These are phyloP conservation scores for Scylla paramamosain DNA, from an alignment of 1,140 invertebrate species.

Conservation along the genomic window DNA sequence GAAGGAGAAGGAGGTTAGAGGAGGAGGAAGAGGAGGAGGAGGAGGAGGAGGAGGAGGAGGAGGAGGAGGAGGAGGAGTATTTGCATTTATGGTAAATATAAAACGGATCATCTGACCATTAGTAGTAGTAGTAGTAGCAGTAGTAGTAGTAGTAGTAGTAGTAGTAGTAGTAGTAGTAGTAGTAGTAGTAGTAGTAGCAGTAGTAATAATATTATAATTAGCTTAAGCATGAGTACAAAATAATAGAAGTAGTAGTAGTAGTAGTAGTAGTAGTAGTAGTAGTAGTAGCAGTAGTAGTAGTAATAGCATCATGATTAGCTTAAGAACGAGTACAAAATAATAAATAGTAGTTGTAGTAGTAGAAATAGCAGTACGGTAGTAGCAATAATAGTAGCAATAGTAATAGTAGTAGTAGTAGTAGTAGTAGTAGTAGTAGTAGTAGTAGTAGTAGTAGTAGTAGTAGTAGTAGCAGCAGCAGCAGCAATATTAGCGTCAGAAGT, in stretches of 20 bases:
- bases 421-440: background rate
- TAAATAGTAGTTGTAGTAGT: background rate
- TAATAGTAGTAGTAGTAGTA: background rate
- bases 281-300: background rate
- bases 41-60: too few relatives aligned
- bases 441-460: conserved; percentile 22
- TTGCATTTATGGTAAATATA: too few relatives aligned
- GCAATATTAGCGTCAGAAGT: background rate
- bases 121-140: background rate
- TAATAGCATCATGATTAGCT: background rate
- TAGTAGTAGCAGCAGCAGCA: background rate
- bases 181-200: background rate
- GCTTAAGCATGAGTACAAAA: background rate
- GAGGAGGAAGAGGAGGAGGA: too few relatives aligned
- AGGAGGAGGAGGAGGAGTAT: too few relatives aligned
- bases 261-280: conserved; percentile 43
- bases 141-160: conserved; percentile 4
- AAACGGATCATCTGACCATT: too few relatives aligned
- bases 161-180: background rate
- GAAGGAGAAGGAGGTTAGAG: too few relatives aligned
- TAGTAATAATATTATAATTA: background rate
- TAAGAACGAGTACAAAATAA: background rate
- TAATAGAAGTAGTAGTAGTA: background rate
- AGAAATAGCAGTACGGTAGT: background rate
- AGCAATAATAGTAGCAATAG: background rate